Base-by-base conservation (phyloP, 2,888 invertebrate genomes). In the Thereva unica region DNA sequence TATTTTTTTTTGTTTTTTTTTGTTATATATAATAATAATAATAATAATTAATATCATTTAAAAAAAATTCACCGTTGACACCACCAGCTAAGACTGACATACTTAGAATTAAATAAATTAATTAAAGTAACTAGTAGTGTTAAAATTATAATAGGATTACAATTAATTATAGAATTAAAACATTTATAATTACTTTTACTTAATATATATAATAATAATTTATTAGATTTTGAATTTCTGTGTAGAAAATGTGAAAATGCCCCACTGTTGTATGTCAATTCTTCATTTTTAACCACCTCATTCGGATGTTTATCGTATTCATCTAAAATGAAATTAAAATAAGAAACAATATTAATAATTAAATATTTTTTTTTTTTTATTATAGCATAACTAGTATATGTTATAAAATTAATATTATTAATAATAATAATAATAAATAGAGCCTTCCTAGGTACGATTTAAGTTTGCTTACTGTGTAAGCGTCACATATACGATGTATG, bases 231-330 rank as follows among this genome's bases (percentile, higher is more conserved):
- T 49, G 49, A 47, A 47, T 49, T 59, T 59, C 64, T 5, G 66
- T 66, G 7, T 64, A 56, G 37, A 71, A 59, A 56, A 67, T 71
- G 61, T 41, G 71, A 69, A 65, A 70, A 67, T 53, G 77, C 75
- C 69, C 76, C 79, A 70, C 84, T 85, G 75, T 86, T 88, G 78
- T 91, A 89, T 67, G 93, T 93, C 77, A 95, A 83, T 84, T 93
- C 93, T 82, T 94, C 94, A 79, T 93, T 94, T 84, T 94, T 95
- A 75, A 93, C 92, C 74, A 94, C 93, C 82, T 95, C 94, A 82
- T 94, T 95, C 69, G 91, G 93, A 81, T 91, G 88, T 80, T 92
- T 92, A 77, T 92, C 92, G 78, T 91, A 91, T 80, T 90, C 90
- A 84, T 90, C 92, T 89, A 86, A 35, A 59, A 57, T 34, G 45